phyloP scores from a whole-genome alignment of 2,888 invertebrate genomes.

The Agrotis exclamationis region DNA sequence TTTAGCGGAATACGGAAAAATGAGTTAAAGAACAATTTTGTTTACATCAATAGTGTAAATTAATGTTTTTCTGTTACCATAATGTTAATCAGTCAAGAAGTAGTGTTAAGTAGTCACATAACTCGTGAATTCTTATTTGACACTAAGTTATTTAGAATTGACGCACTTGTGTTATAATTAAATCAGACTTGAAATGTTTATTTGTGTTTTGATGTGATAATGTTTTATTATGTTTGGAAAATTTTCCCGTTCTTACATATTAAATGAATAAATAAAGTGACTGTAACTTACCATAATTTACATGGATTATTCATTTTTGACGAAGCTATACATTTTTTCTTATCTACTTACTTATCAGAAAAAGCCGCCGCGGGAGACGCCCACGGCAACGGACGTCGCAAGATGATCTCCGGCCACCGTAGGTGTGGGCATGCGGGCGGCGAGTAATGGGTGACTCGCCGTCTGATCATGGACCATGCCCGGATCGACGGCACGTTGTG shows the following conservation, averaged over 20 bases:
- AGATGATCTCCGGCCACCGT: no score
- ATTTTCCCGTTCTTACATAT: neutral
- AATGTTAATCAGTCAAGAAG: neutral
- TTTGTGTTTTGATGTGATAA: neutral
- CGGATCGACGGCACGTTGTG: no score
- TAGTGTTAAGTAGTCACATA: neutral
- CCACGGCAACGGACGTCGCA: no score
- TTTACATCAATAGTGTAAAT: constrained; percentile 2
- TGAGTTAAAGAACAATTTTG: neutral
- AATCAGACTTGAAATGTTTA: neutral
- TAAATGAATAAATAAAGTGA: neutral
- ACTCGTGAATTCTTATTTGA: constrained; percentile 30
- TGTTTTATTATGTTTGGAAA: constrained; percentile 2
- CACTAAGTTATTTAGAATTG: constrained; percentile 11
- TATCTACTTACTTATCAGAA: neutral
- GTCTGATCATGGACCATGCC: no score
- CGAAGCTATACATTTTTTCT: neutral
- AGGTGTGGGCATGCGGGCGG: no score
- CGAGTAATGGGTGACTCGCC: no score
- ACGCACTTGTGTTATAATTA: constrained; percentile 10
- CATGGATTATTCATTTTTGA: neutral
- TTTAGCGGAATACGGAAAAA: no score
- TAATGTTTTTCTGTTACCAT: neutral
- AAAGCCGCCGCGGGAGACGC: no score
- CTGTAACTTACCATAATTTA: neutral